Evolutionary conservation across 2,888 invertebrate species (phyloP), one percentile per base, ranked within the genome.

Genomic region (Andrena trimmerana): DNA sequence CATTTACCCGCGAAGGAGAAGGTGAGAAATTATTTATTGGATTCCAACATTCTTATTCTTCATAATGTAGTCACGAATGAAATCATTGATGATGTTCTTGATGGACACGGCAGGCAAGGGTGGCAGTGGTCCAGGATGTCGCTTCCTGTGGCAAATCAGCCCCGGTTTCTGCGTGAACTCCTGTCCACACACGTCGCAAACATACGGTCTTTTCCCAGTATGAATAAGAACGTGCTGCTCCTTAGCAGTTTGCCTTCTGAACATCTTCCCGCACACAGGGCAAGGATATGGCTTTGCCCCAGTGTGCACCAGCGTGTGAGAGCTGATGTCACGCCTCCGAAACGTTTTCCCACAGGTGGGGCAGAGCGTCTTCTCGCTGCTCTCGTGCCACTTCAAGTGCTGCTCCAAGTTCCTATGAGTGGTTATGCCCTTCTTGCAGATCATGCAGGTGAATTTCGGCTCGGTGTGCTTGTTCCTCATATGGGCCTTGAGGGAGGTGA

Each of bases 161-260:
- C 89, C 91, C 4, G 91, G 88, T 52, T 90, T 91, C 63, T 91
- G 92, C 0, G 90, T 88, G 6, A 91, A 91, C 0, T 88, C 77
- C 36, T 89, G 86, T 0, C 90, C 91, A 48, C 92, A 92, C 54
- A 92, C 88, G 65, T 91, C 91, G 66, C 92, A 92, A 6, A 81
- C 73, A 27, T 91, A 92, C 0, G 90, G 90, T 27, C 85, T 86
- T 36, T 89, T 88, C 2, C 90, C 91, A 0, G 91, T 91, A 68
- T 92, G 92, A 75, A 89, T 91, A 7, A 92, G 74, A 29, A 91
- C 77, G 36, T 91, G 92, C 29, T 91, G 92, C 57, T 91, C 87
- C 68, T 88, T 89, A 2, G 86, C 83, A 2, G 86, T 85, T n/a
- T 81, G 84, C 16, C 87, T 72, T 2, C 86, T 78, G 36, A 90